Evolutionary conservation across 2,888 invertebrate species (phyloP), one percentile per base, ranked within the genome.

Genomic region (Polietes domitor): DNA sequence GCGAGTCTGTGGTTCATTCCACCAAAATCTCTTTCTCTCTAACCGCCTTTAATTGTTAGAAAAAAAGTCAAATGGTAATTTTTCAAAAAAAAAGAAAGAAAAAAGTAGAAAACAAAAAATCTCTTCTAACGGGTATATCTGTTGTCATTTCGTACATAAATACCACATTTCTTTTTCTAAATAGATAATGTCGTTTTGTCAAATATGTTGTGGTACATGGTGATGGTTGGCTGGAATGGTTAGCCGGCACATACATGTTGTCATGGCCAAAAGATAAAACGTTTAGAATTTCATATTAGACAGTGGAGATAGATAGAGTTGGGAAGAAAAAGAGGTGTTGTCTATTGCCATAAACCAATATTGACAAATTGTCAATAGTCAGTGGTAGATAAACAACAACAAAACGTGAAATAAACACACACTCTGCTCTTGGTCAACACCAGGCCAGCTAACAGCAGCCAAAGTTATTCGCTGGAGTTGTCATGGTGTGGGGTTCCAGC

Each of bases 331-430:
- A 65, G 37, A 65, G 65, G 65, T 65, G 65, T 65, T 65, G 65
- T 65, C 65, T 19, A 37, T 17, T 65, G 65, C 41, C 41, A 65
- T 65, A 65, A 71, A 61, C 9, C 63, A 72, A 72, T 82, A 75
- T 75, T 78, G 78, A 71, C 71, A 82, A 79, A 76, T 73, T 83
- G 71, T 78, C 61, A 72, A 43, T 72, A 65, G 17, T 32, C 58
- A 58, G 28, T n/a, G 28, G 28, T 41, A 19, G 32, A 41, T 17
- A 41, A 41, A 19, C 17, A 41, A 41, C 65, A 58, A 58, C 21
- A 63, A 6, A 24, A 63, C n/a, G 12, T 17, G n/a, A 28, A 32
- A 28, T 7, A 41, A 65, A 65, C 41, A 12, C 26, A 4, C 26
- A 17, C 24, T 61, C 19, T 41, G 65, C 19, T 65, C 19, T 17